phyloP scores from a whole-genome alignment of 1,140 invertebrate genomes.

The Achatina immaculata region DNA sequence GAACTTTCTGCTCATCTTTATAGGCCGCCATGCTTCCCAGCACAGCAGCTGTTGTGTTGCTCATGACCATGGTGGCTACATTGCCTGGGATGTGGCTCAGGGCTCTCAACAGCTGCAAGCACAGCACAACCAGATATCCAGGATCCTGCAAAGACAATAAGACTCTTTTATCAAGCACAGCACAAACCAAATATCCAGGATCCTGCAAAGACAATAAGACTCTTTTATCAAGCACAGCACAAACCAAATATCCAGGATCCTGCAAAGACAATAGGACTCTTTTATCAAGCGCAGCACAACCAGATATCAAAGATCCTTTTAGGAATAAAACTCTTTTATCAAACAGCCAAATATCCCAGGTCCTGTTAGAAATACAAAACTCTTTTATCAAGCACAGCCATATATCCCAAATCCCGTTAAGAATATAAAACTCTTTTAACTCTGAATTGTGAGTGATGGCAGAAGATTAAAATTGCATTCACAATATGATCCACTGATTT shows the following conservation, averaged over 20 bases:
- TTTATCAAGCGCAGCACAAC: slow-evolving; percentile 53
- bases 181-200: slow-evolving; percentile 51
- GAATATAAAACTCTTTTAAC: too few species aligned
- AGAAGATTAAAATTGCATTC: too few species aligned
- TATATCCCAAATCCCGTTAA: too few species aligned
- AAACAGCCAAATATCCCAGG: too few species aligned
- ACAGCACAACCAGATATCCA: slow-evolving; percentile 50
- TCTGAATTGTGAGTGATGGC: too few species aligned
- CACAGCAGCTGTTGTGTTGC: slow-evolving; percentile 52
- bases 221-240: slow-evolving; percentile 50
- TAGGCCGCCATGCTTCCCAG: slow-evolving; percentile 59
- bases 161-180: too few species aligned
- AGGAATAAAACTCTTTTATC: too few species aligned
- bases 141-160: slow-evolving; percentile 50
- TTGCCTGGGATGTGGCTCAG: slow-evolving; percentile 58
- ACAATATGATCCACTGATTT: too few species aligned
- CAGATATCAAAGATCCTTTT: slow-evolving; percentile 54
- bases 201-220: slow-evolving; percentile 48
- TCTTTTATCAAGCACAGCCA: too few species aligned
- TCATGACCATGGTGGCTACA: slow-evolving; percentile 48
- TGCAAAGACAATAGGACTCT: slow-evolving; percentile 38
- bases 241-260: slow-evolving; percentile 56
- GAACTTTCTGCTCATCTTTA: slow-evolving; percentile 47
- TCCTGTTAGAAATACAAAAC: too few species aligned
- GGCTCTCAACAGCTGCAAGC: slow-evolving; percentile 52